phyloP scores from a whole-genome alignment of 2,797 vertebrate species.

The Fistularia commersonii region DNA sequence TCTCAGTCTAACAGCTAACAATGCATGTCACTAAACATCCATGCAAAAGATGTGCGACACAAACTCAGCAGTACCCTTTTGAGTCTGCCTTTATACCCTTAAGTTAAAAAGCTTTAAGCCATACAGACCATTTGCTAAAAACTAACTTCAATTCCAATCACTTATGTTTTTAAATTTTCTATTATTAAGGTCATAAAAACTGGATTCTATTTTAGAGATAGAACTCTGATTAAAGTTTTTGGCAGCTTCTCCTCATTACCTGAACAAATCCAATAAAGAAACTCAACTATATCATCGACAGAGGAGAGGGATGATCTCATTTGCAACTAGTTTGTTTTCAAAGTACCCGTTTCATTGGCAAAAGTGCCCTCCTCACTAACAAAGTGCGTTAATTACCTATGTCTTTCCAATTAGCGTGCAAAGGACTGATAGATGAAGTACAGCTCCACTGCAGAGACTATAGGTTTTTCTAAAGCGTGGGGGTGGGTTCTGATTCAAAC shows the following conservation, averaged over 20 bases:
- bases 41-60: constrained; percentile 10
- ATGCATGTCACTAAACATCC: constrained; percentile 41
- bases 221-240: constrained; percentile 53
- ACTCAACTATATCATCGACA: constrained; percentile 38
- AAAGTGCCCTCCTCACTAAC: constrained; percentile 76
- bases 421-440: constrained; percentile 46
- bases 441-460: constrained; percentile 44
- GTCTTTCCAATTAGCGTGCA: constrained; percentile 72
- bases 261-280: constrained; percentile 47
- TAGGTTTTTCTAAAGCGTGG: not conserved
- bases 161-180: constrained; percentile 55
- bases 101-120: constrained; percentile 62
- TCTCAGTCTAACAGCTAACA: constrained; percentile 60
- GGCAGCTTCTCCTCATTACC: constrained; percentile 69
- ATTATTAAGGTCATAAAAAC: constrained; percentile 48
- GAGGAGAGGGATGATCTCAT: constrained; percentile 51
- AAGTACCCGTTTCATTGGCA: constrained; percentile 80
- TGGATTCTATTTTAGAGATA: constrained; percentile 36
- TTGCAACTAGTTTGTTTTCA: constrained; percentile 65
- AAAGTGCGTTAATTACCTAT: constrained; percentile 77
- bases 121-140: constrained; percentile 48
- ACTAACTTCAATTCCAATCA: constrained; percentile 78
- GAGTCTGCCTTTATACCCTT: constrained; percentile 14
- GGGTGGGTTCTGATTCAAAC: constrained; percentile 11
- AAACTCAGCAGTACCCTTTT: constrained; percentile 28